Conservation (phyloP, 2,888 invertebrate species). For the Sminthurinus aureus region DNA sequence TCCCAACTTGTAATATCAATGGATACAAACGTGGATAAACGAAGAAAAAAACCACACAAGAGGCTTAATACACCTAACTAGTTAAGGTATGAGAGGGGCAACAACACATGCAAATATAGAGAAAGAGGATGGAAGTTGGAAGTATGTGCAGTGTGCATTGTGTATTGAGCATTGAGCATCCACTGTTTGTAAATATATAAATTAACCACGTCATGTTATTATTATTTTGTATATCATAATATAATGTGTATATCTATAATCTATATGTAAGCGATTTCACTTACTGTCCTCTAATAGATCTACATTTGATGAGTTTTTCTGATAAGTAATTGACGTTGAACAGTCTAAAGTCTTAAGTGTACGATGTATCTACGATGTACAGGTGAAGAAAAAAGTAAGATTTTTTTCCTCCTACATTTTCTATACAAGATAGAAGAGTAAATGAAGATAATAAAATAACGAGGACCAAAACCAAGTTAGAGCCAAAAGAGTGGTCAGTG, state of each 20-base stretch:
- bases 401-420: background rate
- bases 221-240: no score
- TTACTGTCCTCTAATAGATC: conserved; percentile 17
- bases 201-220: conserved; percentile 12
- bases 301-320: conserved; percentile 5
- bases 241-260: background rate
- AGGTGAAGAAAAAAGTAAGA: background rate
- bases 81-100: no score
- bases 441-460: background rate
- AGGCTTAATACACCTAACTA: background rate
- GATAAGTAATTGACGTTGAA: conserved; percentile 29
- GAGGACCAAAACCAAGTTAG: background rate
- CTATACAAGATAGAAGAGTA: background rate
- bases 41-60: background rate
- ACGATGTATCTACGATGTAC: background rate
- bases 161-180: background rate
- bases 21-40: background rate
- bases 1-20: no score
- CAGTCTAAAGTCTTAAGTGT: no score
- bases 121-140: conserved; percentile 9
- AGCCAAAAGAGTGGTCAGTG: conserved; percentile 30
- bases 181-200: background rate
- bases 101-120: background rate
- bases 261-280: conserved; percentile 29
- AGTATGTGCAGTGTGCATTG: background rate